Evolutionary conservation across 2,113 vertebrate species (phyloP).

Genomic region (cat (Felis catus)): DNA sequence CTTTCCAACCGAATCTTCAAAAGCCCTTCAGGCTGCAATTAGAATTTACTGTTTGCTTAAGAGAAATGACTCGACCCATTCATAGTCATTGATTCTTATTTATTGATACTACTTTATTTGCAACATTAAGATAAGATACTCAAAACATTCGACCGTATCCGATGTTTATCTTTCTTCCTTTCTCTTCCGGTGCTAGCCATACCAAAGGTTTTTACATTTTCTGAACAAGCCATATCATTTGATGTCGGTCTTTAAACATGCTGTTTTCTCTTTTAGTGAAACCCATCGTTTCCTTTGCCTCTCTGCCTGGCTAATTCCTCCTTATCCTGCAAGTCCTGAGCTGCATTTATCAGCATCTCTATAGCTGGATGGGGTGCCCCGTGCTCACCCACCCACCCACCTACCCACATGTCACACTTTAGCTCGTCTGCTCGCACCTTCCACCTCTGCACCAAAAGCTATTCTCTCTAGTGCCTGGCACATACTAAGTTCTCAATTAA

Average conservation of each 20-base stretch:
- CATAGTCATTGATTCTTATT: not conserved
- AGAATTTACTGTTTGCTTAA: conserved; percentile 51
- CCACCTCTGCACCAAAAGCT: not conserved
- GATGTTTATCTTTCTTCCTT: not conserved
- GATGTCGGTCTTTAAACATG: not conserved
- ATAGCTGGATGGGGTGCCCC: not conserved
- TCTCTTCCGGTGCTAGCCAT: not conserved
- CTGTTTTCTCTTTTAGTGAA: conserved; percentile 22
- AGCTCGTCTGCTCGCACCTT: not conserved
- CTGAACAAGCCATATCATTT: not conserved
- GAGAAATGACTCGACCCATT: not conserved
- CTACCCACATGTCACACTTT: not conserved
- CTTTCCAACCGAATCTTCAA: conserved; percentile 17
- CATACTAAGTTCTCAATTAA: not conserved
- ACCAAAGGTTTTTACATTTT: not conserved
- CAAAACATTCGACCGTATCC: not conserved
- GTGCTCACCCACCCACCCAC: not conserved
- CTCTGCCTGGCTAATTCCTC: not conserved
- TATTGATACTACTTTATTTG: not conserved
- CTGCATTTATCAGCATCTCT: not conserved
- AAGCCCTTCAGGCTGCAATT: not conserved
- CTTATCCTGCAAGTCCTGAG: not conserved
- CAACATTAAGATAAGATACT: not conserved
- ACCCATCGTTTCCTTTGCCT: not conserved
- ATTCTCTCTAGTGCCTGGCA: not conserved